phyloP scores from a whole-genome alignment of 2,113 vertebrate species.

The Tragelaphus buxtoni region DNA sequence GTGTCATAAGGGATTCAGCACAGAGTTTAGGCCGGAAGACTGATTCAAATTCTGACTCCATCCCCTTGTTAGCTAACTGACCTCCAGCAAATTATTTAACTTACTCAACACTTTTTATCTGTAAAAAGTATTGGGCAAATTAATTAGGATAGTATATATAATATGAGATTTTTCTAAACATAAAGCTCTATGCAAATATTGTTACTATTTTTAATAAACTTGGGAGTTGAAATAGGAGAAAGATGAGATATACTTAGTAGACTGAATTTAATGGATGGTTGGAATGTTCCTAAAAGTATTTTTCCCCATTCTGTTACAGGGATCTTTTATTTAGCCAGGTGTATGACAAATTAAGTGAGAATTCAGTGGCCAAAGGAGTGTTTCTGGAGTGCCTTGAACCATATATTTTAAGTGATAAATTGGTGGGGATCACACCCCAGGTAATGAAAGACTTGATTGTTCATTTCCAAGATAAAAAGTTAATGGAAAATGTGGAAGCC shows the following conservation, averaged over 20 bases:
- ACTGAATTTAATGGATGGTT: constrained; percentile 16
- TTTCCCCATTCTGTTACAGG: constrained; percentile 72
- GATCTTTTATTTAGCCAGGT: constrained; percentile 95
- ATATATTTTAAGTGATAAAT: constrained; percentile 92
- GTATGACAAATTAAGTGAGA: constrained; percentile 92
- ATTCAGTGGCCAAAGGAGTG: constrained; percentile 92
- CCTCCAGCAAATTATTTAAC: neutral
- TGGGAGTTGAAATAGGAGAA: neutral
- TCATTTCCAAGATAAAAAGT: constrained; percentile 93
- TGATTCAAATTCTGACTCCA: neutral
- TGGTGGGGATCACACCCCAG: constrained; percentile 91
- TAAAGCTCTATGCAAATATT: neutral
- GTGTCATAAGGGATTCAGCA: neutral
- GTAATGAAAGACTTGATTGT: constrained; percentile 95
- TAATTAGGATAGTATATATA: neutral
- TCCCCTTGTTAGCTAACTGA: neutral
- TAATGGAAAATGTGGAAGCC: constrained; percentile 95
- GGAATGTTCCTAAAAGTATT: constrained; percentile 3
- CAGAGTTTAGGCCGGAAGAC: neutral
- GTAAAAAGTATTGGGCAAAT: neutral
- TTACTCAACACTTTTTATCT: neutral
- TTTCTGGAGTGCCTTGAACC: constrained; percentile 95
- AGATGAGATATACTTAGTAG: neutral
- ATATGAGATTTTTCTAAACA: neutral
- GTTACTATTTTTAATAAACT: constrained; percentile 32